Evolutionary conservation across 23 tunicate genomes (phyloP).

Genomic region (Ciona savignyi): DNA sequence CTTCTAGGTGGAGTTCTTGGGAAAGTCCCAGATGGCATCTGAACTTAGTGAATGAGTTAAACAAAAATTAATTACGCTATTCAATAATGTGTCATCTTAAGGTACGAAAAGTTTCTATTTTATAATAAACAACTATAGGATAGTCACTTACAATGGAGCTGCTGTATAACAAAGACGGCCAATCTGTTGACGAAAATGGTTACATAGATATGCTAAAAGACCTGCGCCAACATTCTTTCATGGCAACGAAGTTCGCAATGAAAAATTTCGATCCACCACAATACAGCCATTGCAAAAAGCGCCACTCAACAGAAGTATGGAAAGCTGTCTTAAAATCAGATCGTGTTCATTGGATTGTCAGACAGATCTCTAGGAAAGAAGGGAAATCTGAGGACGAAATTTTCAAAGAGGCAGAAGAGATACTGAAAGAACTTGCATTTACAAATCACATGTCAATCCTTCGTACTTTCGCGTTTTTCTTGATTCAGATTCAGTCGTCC

Average conservation of each 20-base stretch:
- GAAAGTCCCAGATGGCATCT: too few species aligned
- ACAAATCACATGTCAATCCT: slow-evolving; percentile 73
- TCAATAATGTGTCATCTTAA: too few species aligned
- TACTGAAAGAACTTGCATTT: slow-evolving; percentile 70
- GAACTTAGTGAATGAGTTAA: too few species aligned
- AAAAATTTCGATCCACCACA: slow-evolving; percentile 23
- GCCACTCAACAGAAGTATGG: slow-evolving; percentile 54
- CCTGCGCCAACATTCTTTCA: slow-evolving; percentile 28
- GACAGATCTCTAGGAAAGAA: slow-evolving; percentile 51
- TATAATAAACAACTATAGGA: too few species aligned
- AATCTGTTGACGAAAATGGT: slow-evolving; percentile 23
- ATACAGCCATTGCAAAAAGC: slow-evolving; percentile 24
- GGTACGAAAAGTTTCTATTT: too few species aligned
- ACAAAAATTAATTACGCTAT: too few species aligned
- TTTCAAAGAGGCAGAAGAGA: slow-evolving; percentile 35
- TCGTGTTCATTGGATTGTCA: slow-evolving; percentile 67
- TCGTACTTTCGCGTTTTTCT: slow-evolving; percentile 39
- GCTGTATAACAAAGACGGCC: slow-evolving; percentile 8
- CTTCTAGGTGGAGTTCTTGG: too few species aligned
- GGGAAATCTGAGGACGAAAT: slow-evolving; percentile 23
- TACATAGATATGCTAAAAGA: slow-evolving; percentile 50
- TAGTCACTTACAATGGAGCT: slow-evolving; percentile 36
- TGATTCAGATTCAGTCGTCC: slow-evolving; percentile 22
- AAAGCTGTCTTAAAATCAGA: slow-evolving; percentile 62
- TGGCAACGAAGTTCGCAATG: slow-evolving; percentile 16